Base-by-base conservation (phyloP, 1,140 invertebrate genomes). In the Heterodera schachtii region DNA sequence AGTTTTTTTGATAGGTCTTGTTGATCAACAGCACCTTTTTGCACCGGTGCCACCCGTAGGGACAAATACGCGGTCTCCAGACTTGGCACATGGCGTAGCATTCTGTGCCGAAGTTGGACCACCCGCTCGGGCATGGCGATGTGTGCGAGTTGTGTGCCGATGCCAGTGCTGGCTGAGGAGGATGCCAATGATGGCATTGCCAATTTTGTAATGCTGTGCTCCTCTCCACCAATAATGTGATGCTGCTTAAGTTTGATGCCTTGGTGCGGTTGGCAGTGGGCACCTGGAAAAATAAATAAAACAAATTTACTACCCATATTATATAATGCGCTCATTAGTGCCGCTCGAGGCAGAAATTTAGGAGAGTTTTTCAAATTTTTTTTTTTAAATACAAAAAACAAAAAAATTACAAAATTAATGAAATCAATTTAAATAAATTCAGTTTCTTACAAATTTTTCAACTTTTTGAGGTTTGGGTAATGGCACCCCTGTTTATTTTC, bases 81-180 rank as follows among this genome's bases (percentile, higher is more conserved):
- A 75, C 84, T 86, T 41, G 66, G 73, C 47, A 84, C 70, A 84
- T 83, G 74, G 75, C 80, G 64, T 41, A 80, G 73, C 84, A 84
- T 81, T 69, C 86, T 5, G 91, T 90, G 83, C 16, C 81, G 44
- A 49, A 83, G 78, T 47, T 83, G 78, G 19, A 16, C 41, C 57
- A 83, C 41, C 57, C 83, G 41, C 4, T 84, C 82, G 11, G 81
- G 83, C 31, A 84, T 52, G 7, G 9, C 19, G 57, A 71, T 81
- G 31, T 31, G 9, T 16, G 44, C 31, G 8, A 19, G 9, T 52
- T 64, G 47, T 31, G 41, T 75, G 31, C 64, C 64, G 16, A 21
- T 73, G 11, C 31, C 13, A 44, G 46, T 44, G n/a, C 44, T 8
- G 67, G 44, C 67, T 75, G 69, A 3, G 67, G 44, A 19, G 75